Evolutionary conservation across 1,140 invertebrate genomes (phyloP).

Genomic region (Ostrea edulis): DNA sequence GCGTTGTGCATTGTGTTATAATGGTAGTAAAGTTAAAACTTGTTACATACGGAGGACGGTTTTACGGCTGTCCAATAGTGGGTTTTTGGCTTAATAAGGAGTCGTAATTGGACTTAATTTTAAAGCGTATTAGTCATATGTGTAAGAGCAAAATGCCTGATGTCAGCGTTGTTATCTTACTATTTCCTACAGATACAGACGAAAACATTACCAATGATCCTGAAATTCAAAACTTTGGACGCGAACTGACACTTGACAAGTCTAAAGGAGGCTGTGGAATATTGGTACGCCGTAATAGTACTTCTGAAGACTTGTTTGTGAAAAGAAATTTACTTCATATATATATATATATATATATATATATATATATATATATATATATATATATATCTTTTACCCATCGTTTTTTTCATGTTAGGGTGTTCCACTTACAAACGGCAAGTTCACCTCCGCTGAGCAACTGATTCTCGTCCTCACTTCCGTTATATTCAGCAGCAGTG

Average conservation of each 20-base stretch:
- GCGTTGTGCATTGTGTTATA: too few species aligned
- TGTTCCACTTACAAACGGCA: neutral
- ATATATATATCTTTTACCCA: neutral
- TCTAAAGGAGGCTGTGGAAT: constrained; percentile 59
- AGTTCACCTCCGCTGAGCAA: neutral
- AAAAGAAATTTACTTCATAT: neutral
- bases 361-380: neutral
- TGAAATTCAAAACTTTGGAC: constrained; percentile 35
- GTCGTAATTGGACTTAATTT: too few species aligned
- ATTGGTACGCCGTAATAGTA: constrained; percentile 38
- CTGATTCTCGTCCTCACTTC: neutral
- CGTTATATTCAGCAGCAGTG: constrained; percentile 21
- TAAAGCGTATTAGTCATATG: too few species aligned
- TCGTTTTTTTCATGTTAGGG: neutral
- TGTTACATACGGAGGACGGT: too few species aligned
- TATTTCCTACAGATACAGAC: neutral
- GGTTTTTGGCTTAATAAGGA: too few species aligned
- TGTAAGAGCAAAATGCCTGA: too few species aligned
- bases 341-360: neutral
- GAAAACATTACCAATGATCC: neutral
- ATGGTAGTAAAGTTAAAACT: too few species aligned
- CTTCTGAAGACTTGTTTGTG: neutral
- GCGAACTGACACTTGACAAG: constrained; percentile 38
- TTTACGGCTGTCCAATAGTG: too few species aligned
- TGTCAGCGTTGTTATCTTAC: neutral